Evolutionary conservation across 2,888 invertebrate genomes (phyloP), one percentile per base, ranked within the genome.

Genomic region (Crepidodera aurea): DNA sequence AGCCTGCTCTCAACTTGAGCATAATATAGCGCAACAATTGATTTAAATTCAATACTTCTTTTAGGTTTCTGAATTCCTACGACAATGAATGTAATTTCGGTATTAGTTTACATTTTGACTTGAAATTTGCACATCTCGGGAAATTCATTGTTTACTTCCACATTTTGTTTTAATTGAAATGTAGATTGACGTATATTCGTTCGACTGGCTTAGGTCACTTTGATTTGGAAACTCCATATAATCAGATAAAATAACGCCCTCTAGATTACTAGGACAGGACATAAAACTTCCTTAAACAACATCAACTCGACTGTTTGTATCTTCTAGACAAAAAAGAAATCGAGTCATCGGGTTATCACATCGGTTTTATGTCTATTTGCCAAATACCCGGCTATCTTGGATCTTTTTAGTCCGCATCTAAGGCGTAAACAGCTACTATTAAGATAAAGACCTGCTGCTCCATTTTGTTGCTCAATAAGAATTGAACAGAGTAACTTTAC

Each of bases 281-380:
- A 44, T 55, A 32, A 54, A 55, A 29, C 37, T 10, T 16, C 44
- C 32, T 15, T 32, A 44, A 55, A 55, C 55, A 55, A 44, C 42
- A 55, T 44, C 44, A 44, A 44, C 29, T 55, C 32, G 8, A 12
- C 32, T 34, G 32, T 27, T 55, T 44, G 44, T 44, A 32, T 55
- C 3, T 29, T 42, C 40, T 55, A 18, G 19, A 29, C 25, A 44
- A 44, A 55, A 55, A 44, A 55, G 19, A 55, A 18, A 40, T 44
- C 32, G n/a, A 54, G 54, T 54, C 54, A 16, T 27, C 12, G 19
- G 13, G 55, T 32, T 55, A 44, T 44, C 44, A 19, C 22, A 55
- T 55, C 44, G 29, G 19, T 44, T 55, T 48, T 56, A 48, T 48
- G 56, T 46, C 56, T 56, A 25, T 56, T 56, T 46, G 37, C 48